phyloP scores from a whole-genome alignment of 2,113 vertebrate species.

The Sphaerodactylus townsendi region DNA sequence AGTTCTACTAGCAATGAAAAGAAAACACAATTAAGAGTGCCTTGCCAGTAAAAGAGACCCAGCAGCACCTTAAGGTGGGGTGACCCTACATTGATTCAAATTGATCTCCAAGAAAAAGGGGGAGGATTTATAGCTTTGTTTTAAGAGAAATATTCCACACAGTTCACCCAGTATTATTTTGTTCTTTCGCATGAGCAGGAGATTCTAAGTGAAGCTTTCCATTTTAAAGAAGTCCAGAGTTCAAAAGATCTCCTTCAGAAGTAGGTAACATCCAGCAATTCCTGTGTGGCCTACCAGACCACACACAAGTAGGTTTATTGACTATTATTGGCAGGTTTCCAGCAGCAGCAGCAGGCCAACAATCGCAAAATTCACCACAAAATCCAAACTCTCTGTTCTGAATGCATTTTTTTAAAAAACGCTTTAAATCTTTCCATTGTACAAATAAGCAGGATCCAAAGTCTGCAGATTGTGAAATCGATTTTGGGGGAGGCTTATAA shows the following conservation, averaged over 20 bases:
- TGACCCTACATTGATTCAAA: slow-evolving; percentile 38
- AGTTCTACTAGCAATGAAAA: slow-evolving; percentile 24
- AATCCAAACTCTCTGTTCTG: background rate
- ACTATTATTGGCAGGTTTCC: background rate
- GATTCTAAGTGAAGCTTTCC: slow-evolving; percentile 13
- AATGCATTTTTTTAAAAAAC: background rate
- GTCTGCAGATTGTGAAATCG: background rate
- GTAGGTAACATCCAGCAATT: slow-evolving; percentile 20
- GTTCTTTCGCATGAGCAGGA: slow-evolving; percentile 9
- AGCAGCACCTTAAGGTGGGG: slow-evolving; percentile 8
- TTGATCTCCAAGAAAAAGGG: slow-evolving; percentile 29
- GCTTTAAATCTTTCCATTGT: background rate
- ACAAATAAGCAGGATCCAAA: background rate
- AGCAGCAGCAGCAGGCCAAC: background rate
- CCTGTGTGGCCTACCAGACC: slow-evolving; percentile 39
- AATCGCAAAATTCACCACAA: rapidly evolving
- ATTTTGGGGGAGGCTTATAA: background rate
- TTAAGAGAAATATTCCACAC: slow-evolving; percentile 34
- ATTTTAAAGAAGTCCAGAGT: slow-evolving; percentile 26
- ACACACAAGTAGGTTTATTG: slow-evolving; percentile 28
- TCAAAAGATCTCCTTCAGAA: slow-evolving; percentile 42
- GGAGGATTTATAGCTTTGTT: slow-evolving; percentile 2
- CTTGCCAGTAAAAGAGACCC: slow-evolving; percentile 25
- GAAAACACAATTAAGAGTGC: slow-evolving; percentile 39
- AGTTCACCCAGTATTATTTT: slow-evolving; percentile 25